Conservation (phyloP, 1,140 invertebrate species). For the Centruroides vittatus region DNA sequence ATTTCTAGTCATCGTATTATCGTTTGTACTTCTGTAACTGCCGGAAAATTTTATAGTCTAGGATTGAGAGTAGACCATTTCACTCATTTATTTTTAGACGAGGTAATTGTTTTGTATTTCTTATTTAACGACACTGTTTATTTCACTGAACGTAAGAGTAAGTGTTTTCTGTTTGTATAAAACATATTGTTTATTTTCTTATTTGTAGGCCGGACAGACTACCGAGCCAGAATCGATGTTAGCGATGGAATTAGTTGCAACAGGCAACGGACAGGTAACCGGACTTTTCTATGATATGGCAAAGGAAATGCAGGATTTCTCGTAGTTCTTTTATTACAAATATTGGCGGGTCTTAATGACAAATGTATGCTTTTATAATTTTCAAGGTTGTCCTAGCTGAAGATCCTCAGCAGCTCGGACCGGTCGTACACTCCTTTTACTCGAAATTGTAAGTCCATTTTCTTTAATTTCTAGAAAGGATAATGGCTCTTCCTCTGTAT, state of each 20-base stretch:
- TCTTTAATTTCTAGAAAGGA: conserved; percentile 48
- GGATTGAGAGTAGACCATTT: conserved; percentile 58
- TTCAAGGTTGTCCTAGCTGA: conserved; percentile 61
- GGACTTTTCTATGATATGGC: too few relatives aligned
- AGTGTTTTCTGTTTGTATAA: too few relatives aligned
- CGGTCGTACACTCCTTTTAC: conserved; percentile 62
- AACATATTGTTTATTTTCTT: conserved; percentile 1
- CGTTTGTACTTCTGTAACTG: conserved; percentile 59
- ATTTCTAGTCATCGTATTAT: conserved; percentile 59
- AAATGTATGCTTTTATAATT: too few relatives aligned
- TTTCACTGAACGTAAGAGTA: too few relatives aligned
- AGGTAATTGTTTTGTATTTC: conserved; percentile 27
- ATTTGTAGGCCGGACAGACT: conserved; percentile 54
- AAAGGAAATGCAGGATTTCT: too few relatives aligned
- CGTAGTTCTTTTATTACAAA: too few relatives aligned
- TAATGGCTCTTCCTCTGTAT: conserved; percentile 49
- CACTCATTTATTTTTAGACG: conserved; percentile 76
- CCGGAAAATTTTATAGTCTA: conserved; percentile 51
- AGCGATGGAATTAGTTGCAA: conserved; percentile 37
- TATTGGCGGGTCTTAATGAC: too few relatives aligned
- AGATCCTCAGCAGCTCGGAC: conserved; percentile 81
- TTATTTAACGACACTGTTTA: too few relatives aligned
- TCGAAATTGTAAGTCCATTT: too few relatives aligned
- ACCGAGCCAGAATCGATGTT: conserved; percentile 77
- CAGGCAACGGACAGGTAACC: conserved; percentile 29